Evolutionary conservation across 2,113 vertebrate species (phyloP).

Genomic region (Malurus melanocephalus): DNA sequence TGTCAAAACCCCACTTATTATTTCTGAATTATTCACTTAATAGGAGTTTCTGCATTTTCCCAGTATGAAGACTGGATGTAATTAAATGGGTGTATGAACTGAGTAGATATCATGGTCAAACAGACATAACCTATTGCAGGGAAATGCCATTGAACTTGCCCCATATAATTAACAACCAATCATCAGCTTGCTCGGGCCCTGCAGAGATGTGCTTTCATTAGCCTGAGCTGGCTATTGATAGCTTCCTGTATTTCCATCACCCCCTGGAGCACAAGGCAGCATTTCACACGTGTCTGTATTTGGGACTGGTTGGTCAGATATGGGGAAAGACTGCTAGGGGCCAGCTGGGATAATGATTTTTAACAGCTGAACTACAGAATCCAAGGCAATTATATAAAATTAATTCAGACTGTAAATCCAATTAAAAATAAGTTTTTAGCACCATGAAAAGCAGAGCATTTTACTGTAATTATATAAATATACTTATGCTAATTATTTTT

Average conservation of each 20-base stretch:
- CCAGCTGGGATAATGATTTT: slow-evolving; percentile 28
- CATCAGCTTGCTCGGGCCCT: slow-evolving; percentile 15
- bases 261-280: neutral
- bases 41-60: neutral
- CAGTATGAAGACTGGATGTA: neutral
- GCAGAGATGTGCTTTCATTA: slow-evolving; percentile 36
- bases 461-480: neutral
- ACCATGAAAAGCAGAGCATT: neutral
- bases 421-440: slow-evolving; percentile 13
- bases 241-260: neutral
- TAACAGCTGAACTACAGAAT: slow-evolving; percentile 21
- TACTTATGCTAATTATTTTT: neutral
- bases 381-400: slow-evolving; percentile 13
- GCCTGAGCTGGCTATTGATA: slow-evolving; percentile 29
- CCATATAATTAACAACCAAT: slow-evolving; percentile 29
- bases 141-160: slow-evolving; percentile 33
- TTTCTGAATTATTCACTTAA: neutral
- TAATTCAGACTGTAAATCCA: slow-evolving; percentile 14
- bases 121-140: slow-evolving; percentile 11
- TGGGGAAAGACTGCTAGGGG: slow-evolving; percentile 1
- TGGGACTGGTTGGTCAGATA: neutral
- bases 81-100: neutral
- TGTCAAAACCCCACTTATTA: neutral
- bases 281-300: neutral
- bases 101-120: slow-evolving; percentile 17